Evolutionary conservation across 2,888 invertebrate species (phyloP).

Genomic region (Cephonodes hylas): DNA sequence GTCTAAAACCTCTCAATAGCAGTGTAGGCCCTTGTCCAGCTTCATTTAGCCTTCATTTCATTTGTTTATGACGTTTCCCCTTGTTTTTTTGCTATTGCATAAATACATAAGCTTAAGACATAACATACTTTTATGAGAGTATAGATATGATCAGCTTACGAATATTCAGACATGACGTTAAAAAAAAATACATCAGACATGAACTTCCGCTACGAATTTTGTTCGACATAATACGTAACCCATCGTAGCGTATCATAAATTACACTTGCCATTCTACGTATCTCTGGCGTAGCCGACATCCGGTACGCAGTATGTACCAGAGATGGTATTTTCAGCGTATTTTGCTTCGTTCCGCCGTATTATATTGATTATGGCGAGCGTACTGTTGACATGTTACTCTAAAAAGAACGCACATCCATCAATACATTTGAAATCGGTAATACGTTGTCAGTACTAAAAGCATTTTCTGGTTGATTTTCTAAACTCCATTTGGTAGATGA

Average conservation of each 20-base stretch:
- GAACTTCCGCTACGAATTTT: not conserved
- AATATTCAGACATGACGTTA: not conserved
- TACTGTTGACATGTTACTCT: not conserved
- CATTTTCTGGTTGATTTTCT: slow-evolving; percentile 12
- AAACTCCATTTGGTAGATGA: not conserved
- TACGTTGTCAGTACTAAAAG: slow-evolving; percentile 8
- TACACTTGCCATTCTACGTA: not conserved
- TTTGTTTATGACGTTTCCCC: too few species aligned
- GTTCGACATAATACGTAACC: not conserved
- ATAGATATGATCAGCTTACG: not conserved
- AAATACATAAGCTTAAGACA: too few species aligned
- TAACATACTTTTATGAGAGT: not conserved
- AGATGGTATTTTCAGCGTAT: not conserved
- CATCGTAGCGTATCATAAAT: not conserved
- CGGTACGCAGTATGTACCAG: not conserved
- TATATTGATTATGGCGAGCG: not conserved
- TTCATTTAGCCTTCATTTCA: too few species aligned
- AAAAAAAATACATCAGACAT: not conserved
- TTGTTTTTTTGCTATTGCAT: too few species aligned
- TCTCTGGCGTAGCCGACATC: not conserved
- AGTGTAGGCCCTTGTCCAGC: too few species aligned
- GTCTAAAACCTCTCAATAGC: too few species aligned
- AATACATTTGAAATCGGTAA: not conserved
- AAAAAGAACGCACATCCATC: not conserved
- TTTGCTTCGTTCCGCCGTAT: not conserved